These are phyloP conservation scores for Acleris holmiana DNA, from an alignment of 2,888 invertebrate species.

Conservation along the genomic window DNA sequence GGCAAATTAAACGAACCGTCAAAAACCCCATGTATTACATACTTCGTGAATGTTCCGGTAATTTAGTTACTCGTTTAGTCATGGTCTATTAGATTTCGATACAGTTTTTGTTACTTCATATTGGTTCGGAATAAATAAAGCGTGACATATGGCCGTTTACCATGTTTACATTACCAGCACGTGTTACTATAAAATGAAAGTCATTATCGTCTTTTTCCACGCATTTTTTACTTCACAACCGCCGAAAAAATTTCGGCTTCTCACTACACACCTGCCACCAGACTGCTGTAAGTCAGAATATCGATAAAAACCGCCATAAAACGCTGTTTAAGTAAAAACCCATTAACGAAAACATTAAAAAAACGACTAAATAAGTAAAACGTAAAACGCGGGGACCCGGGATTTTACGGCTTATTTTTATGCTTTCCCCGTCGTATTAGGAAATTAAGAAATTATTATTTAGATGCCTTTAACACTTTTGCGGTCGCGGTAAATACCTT, in stretches of 20 bases:
- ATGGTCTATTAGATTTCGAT: conserved; percentile 61
- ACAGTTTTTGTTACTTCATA: conserved; percentile 40
- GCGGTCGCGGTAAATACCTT: conserved; percentile 17
- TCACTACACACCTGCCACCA: conserved; percentile 53
- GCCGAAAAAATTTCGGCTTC: conserved; percentile 36
- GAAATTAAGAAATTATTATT: conserved; percentile 43
- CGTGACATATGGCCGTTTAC: conserved; percentile 56
- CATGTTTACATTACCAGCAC: conserved; percentile 65
- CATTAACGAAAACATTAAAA: conserved; percentile 68
- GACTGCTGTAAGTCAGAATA: conserved; percentile 49
- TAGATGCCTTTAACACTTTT: conserved; percentile 39
- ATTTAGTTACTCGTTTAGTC: conserved; percentile 65
- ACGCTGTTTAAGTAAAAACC: conserved; percentile 65
- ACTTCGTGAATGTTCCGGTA: conserved; percentile 54
- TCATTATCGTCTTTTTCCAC: conserved; percentile 53
- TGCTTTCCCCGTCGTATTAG: conserved; percentile 39
- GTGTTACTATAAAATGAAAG: conserved; percentile 62
- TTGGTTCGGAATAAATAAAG: conserved; percentile 51
- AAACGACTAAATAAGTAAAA: conserved; percentile 53
- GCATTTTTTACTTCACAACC: conserved; percentile 43
- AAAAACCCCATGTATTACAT: conserved; percentile 68
- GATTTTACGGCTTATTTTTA: conserved; percentile 46
- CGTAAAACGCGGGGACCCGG: conserved; percentile 46
- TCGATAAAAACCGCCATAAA: conserved; percentile 61
- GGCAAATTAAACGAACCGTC: conserved; percentile 70